Base-by-base conservation (phyloP, 2,113 vertebrate genomes). In the Myrmecophaga tridactyla region DNA sequence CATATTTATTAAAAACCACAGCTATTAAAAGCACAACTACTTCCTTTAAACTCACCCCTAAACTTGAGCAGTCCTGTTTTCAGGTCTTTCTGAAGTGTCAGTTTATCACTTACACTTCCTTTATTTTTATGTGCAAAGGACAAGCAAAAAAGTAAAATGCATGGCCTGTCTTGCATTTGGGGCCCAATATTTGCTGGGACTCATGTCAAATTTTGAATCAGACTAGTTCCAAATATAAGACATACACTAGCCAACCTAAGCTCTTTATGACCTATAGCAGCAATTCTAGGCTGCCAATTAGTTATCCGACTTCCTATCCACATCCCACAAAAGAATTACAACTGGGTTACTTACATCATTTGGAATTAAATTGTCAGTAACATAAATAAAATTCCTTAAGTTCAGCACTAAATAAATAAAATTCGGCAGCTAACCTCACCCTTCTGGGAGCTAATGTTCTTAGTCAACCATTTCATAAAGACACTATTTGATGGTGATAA, bases 341-440 rank as follows among this genome's bases (percentile, higher is more conserved):
- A 65, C 89, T 25, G 62, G 63, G 69, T 46, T 76, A 17, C n/a
- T 92, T 82, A 89, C 1, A 39, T 73, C 21, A 78, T n/a, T 78
- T 77, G 46, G 43, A 92, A 78, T 86, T 73, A 92, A 95, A 82
- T 5, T 60, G 29, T 72, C 43, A 70, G 14, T 51, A 69, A 85
- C 21, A 85, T 67, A 94, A 93, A 86, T 82, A 2, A 91, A 81
- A 96, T 41, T 69, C 3, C 4, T n/a, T 84, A n/a, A 94, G 21
- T 56, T 92, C 20, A 20, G 46, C 58, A 77, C 53, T 72, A 70
- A 95, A 46, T 23, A 92, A 87, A 77, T 72, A 81, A 88, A 91
- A 89, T 56, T 1, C 81, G 21, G 58, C 75, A 83, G 62, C 69
- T 7, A 94, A 60, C 29, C 20, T 80, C 53, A 17, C 25, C 29